Base-by-base conservation (phyloP, 2,888 invertebrate species). In the Paralinhomoeus sp. region DNA sequence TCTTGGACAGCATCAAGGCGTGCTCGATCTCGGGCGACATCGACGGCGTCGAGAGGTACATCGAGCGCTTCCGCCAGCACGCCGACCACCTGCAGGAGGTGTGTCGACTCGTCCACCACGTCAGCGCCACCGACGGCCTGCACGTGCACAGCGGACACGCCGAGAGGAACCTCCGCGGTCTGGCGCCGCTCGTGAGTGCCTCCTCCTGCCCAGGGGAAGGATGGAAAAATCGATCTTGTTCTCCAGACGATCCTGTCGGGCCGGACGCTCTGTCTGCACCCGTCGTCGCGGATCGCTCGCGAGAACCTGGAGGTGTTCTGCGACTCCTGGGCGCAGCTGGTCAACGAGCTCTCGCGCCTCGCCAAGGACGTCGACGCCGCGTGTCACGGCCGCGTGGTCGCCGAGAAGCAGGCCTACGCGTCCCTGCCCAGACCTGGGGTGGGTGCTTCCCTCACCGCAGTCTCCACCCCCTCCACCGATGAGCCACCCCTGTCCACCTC, bases 71-170 rank as follows among this genome's bases (percentile, higher is more conserved):
- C 66, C 80, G 83, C 64, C 91, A 93, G 67, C 85, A 87, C 67
- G 80, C 89, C 63, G 93, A 93, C 68, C 93, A 93, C 67, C 80
- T 93, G 62, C 79, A 91, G 66, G 93, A 97, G 74, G 89, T 87
- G 56, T 35, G 36, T 27, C 91, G 91, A 69, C 72, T 97, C 54
- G 71, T 97, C 54, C 75, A 87, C 60, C 93, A 97, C 67, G 80
- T 93, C 63, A 84, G 91, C 38, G 74, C 80, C 55, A 81, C 84
- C 31, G 91, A 93, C 66, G 78, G 83, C 37, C 72, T 91, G 47
- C 85, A 91, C 72, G 84, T 93, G 44, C 80, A 83, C 55, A 83
- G 89, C 9, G 85, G 87, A 65, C 89, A 91, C 62, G 80, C 87
- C 41, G 89, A 93, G 67, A 81, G 84, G 56, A 85, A 85, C 68